Percentiles rank a stretch among this genome's conserved stretches.
Evolutionary conservation across 2,113 vertebrate species (phyloP).

Genomic region (Urocynchramus pylzowi): DNA sequence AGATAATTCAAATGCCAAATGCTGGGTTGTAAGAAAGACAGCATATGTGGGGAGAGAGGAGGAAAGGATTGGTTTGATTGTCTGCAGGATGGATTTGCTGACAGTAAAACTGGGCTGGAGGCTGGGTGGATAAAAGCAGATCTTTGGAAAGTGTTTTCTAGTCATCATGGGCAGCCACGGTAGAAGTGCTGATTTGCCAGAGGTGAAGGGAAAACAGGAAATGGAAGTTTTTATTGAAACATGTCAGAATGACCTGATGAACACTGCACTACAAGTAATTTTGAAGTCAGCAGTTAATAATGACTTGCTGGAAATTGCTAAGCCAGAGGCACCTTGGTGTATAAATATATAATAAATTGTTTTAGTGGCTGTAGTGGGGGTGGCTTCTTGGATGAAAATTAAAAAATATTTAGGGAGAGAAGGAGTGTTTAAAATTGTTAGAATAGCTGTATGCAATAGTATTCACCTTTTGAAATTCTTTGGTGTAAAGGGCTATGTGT

Average conservation of each 20-base stretch:
- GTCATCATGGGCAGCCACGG: background rate
- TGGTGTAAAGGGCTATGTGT: background rate
- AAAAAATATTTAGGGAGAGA: background rate
- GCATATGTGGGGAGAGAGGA: background rate
- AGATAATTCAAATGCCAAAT: background rate
- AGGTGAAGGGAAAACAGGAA: background rate
- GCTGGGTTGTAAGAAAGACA: background rate
- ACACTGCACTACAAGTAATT: background rate
- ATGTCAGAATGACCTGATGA: background rate
- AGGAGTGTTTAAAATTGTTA: background rate
- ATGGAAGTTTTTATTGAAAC: background rate
- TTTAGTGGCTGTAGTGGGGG: background rate
- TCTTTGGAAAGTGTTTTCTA: background rate
- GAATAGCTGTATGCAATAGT: background rate
- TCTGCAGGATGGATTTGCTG: background rate
- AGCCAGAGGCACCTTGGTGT: background rate
- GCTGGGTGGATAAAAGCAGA: background rate
- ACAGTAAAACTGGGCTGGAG: background rate
- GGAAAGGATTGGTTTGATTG: background rate
- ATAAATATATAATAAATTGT: background rate
- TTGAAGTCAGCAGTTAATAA: background rate
- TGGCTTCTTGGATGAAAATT: background rate
- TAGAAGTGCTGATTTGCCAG: background rate
- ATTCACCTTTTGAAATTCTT: background rate
- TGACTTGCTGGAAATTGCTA: background rate